Evolutionary conservation across 2,888 invertebrate species (phyloP).

Genomic region (Allolobophora icterica): DNA sequence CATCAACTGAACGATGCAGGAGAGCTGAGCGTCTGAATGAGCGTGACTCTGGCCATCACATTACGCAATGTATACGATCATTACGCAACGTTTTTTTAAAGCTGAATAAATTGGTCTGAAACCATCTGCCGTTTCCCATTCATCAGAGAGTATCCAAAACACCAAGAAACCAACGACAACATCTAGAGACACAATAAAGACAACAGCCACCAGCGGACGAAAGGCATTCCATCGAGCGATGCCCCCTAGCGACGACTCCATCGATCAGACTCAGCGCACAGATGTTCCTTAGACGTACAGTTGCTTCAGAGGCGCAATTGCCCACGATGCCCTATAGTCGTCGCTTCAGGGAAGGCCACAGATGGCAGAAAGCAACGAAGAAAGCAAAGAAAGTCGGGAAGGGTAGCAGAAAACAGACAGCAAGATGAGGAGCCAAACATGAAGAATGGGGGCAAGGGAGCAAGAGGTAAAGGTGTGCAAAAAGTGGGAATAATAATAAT

Average conservation of each 20-base stretch:
- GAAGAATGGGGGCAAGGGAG: background rate
- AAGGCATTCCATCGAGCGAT: background rate
- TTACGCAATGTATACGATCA: background rate
- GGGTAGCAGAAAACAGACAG: background rate
- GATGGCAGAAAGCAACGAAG: background rate
- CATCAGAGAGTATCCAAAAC: background rate
- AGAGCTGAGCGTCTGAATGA: background rate
- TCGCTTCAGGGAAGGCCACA: constrained; percentile 17
- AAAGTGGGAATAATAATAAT: no score
- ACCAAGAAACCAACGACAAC: background rate
- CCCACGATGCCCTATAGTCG: background rate
- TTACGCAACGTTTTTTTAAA: background rate
- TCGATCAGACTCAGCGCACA: background rate
- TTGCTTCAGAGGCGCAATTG: background rate
- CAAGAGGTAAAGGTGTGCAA: background rate
- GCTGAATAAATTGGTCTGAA: background rate
- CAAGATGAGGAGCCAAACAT: background rate
- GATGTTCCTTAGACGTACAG: background rate
- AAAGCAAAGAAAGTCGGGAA: background rate
- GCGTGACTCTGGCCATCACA: no score
- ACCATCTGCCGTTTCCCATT: background rate
- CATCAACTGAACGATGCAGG: background rate
- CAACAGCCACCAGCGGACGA: background rate
- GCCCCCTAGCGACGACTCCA: background rate
- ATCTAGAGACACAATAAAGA: background rate